Base-by-base conservation (phyloP, 2,113 vertebrate genomes). In the Tachysurus vachellii region DNA sequence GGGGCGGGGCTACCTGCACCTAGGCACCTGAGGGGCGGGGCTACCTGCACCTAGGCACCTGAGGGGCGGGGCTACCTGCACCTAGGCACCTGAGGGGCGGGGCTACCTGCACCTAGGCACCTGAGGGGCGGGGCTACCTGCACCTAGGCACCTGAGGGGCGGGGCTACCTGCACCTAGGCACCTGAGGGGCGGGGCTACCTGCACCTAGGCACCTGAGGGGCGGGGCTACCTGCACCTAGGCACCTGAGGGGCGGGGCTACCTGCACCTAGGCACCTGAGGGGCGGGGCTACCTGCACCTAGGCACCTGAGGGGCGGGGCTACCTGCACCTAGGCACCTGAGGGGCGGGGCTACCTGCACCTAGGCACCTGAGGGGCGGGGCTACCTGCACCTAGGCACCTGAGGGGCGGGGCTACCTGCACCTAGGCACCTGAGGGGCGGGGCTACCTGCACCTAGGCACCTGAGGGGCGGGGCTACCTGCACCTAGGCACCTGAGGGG, bases 51-150 rank as follows among this genome's bases (percentile, higher is more conserved):
- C 36, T 36, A 36, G 36, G 36, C 1, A 36, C 36, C 36, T 2
- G 36, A 36, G 36, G 36, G 36, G 36, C 36, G 36, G 36, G 1
- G 36, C 36, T 36, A 36, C 36, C 36, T 36, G 36, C 53, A 57
- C 50, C 76, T 56, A 14, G 3, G n/a, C 10, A 91, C 91, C 89
- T 70, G 85, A 86, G 91, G 90, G 89, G 93, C 88, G 92, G 90
- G 28, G 23, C 50, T 23, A 9, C 54, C 26, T 68, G 28, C 31
- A 42, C 68, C 83, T 50, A 36, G 83, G 91, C 93, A 92, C 94
- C 92, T 19, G 1, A 79, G 73, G 9, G 70, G 70, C 36, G 36
- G 36, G 1, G 36, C 36, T 36, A 36, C 36, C 36, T 36, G 36
- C 36, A 36, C 36, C 36, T 36, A 36, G 36, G 36, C 1, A 36